These are phyloP conservation scores for Cyphomyrus discorhynchus DNA, from an alignment of 2,113 vertebrate species.

Conservation along the genomic window DNA sequence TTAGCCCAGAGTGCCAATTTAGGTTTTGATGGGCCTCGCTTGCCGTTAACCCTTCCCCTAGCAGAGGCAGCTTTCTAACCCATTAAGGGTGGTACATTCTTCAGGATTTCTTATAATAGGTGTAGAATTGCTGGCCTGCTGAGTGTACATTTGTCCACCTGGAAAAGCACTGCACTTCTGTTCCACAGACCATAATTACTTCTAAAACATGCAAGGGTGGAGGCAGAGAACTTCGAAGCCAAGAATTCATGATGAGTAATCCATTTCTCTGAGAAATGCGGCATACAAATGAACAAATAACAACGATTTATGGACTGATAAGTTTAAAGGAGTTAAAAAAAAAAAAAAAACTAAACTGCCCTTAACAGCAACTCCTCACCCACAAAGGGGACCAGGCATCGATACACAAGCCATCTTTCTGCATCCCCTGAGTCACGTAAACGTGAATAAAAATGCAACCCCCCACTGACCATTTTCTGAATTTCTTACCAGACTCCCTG, in stretches of 20 bases:
- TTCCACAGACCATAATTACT: conserved; percentile 52
- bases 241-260: background rate
- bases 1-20: conserved; percentile 55
- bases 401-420: background rate
- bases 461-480: background rate
- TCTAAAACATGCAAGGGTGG: conserved; percentile 39
- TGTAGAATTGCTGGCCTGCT: conserved; percentile 61
- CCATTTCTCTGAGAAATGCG: too few relatives aligned
- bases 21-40: conserved; percentile 41
- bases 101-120: conserved; percentile 58
- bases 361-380: background rate
- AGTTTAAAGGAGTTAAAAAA: background rate
- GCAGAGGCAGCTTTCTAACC: conserved; percentile 47
- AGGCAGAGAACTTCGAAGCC: conserved; percentile 22
- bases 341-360: background rate
- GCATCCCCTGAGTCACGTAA: background rate
- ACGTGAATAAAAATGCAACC: background rate
- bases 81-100: conserved; percentile 56
- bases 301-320: background rate
- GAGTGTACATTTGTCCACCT: conserved; percentile 55
- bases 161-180: conserved; percentile 51
- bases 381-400: background rate
- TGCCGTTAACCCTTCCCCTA: conserved; percentile 56
- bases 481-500: background rate
- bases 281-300: background rate